phyloP scores from a whole-genome alignment of 2,888 invertebrate genomes.

The Byasa hedistus region DNA sequence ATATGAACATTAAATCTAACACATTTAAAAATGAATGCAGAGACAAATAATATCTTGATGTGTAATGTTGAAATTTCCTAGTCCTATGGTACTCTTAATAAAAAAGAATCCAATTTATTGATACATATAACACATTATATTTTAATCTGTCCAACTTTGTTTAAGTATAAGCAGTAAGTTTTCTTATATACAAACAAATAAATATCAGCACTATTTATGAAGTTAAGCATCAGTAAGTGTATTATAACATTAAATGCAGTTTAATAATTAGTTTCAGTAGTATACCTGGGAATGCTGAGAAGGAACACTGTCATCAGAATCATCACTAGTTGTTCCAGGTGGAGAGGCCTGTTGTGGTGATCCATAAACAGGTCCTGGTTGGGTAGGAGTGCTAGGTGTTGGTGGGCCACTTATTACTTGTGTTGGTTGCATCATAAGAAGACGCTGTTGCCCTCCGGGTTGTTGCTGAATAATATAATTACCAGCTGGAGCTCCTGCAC shows the following conservation, averaged over 20 bases:
- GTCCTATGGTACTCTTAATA: too few species aligned
- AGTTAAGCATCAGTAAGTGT: not conserved
- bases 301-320: constrained; percentile 88
- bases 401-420: constrained; percentile 74
- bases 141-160: too few species aligned
- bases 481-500: constrained; percentile 79
- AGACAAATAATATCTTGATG: too few species aligned
- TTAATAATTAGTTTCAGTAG: not conserved
- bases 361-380: constrained; percentile 65
- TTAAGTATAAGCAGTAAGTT: too few species aligned
- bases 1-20: too few species aligned
- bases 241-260: not conserved
- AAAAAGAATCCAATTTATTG: too few species aligned
- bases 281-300: constrained; percentile 82
- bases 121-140: too few species aligned
- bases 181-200: too few species aligned
- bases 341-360: constrained; percentile 84
- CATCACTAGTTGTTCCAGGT: constrained; percentile 89
- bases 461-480: constrained; percentile 82
- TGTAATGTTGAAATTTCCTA: too few species aligned
- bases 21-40: too few species aligned
- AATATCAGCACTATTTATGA: not conserved
- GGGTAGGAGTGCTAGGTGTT: constrained; percentile 68
- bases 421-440: constrained; percentile 78
- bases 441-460: constrained; percentile 75